Conservation (phyloP, 1,140 invertebrate species). For the Micrasema minimum region DNA sequence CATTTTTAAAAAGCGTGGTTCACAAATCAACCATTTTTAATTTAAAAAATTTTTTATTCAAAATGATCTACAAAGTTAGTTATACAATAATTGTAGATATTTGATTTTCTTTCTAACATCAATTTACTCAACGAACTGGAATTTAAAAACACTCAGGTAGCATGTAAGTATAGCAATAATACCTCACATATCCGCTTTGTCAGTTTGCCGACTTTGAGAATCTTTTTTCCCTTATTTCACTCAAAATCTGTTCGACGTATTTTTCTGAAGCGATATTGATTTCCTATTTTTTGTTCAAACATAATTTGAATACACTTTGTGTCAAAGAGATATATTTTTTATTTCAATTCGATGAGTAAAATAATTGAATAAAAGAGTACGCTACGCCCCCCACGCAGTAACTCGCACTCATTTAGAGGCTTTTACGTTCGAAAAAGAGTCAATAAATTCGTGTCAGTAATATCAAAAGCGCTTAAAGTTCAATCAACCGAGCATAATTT, state of each 20-base stretch:
- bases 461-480: slow-evolving; percentile 36
- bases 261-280: background rate
- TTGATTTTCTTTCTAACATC: too few species aligned
- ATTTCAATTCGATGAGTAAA: background rate
- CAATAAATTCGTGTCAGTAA: slow-evolving; percentile 14
- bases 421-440: slow-evolving; percentile 17
- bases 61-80: too few species aligned
- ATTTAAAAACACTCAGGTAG: too few species aligned
- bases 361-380: background rate
- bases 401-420: slow-evolving; percentile 6
- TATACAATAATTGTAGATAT: too few species aligned
- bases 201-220: too few species aligned
- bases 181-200: too few species aligned
- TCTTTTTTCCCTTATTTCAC: too few species aligned
- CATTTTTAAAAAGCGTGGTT: too few species aligned
- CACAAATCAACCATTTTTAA: too few species aligned
- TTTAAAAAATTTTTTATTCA: too few species aligned
- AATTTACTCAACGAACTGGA: too few species aligned
- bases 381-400: background rate
- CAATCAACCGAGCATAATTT: slow-evolving; percentile 34
- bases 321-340: background rate
- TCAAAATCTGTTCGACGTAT: background rate
- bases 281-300: background rate
- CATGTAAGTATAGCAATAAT: too few species aligned
- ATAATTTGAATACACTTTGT: background rate